Base-by-base conservation (phyloP, 2,797 vertebrate species). In the Myotis findleyi region DNA sequence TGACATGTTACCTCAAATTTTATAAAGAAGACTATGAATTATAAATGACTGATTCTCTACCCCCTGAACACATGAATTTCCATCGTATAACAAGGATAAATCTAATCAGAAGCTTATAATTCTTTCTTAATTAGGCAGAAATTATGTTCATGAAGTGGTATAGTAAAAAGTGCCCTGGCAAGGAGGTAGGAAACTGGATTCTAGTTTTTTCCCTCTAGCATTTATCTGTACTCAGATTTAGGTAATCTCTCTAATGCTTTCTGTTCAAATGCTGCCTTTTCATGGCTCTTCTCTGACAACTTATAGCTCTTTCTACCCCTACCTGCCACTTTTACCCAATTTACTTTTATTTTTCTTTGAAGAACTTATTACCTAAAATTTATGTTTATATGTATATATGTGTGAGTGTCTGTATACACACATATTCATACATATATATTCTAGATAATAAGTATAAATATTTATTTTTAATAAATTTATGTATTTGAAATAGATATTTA, bases 321-420 rank as follows among this genome's bases (percentile, higher is more conserved):
- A 23, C 59, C 11, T 91, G 33, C 53, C 36, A 23, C 2, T 66
- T 41, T 87, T 79, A 59, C 8, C 17, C 12, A 2, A 55, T 91
- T 44, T 66, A 30, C 20, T 14, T 84, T 87, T 44, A 41, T 66
- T 88, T 76, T 88, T 81, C n/a, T 91, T 89, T 89, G 80, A 82
- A 80, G 57, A 88, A 88, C 9, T 49, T 41, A 55, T 81, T 84
- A n/a, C 85, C 41, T 95, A 71, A 93, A 87, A 62, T 75, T 49
- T 79, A 38, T 80, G 27, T 71, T 71, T 87, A 27, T 87, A 38
- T 36, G 20, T 89, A 27, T 69, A n/a, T 83, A 27, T 64, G 0
- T 41, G 4, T 79, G 47, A 53, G 17, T 14, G 36, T 82, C 9
- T 75, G 12, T 59, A 17, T 18, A 0, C 10, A 64, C 25, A 55